Conservation (phyloP, 2,797 vertebrate species). For the Alcedo quadribrachys region DNA sequence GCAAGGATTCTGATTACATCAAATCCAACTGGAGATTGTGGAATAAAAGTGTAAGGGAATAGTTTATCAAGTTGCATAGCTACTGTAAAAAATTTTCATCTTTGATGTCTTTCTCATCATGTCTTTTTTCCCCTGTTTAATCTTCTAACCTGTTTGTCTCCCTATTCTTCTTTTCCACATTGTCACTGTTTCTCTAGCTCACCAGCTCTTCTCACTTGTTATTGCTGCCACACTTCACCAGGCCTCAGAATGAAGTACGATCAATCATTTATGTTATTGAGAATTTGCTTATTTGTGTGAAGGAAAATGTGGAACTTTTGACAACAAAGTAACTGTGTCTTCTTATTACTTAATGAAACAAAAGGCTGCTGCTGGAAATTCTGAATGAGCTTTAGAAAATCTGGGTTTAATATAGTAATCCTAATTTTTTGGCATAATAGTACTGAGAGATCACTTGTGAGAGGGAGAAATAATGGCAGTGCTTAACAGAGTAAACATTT, state of each 20-base stretch:
- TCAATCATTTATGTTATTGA: background rate
- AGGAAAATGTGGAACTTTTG: background rate
- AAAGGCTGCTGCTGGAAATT: background rate
- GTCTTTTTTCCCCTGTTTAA: background rate
- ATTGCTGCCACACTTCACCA: background rate
- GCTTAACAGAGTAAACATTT: background rate
- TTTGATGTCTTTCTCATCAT: background rate
- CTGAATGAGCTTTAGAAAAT: slow-evolving; percentile 8
- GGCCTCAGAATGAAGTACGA: background rate
- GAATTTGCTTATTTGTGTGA: background rate
- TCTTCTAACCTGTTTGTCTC: background rate
- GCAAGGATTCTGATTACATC: background rate
- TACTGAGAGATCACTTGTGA: background rate
- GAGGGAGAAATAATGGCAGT: background rate
- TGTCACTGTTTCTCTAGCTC: background rate
- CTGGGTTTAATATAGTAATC: background rate
- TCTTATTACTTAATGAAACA: background rate
- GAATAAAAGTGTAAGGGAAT: background rate
- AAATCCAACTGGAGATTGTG: background rate
- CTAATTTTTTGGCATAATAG: background rate
- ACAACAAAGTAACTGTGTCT: background rate
- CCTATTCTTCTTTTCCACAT: background rate
- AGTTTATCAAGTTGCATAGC: background rate
- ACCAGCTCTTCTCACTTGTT: background rate
- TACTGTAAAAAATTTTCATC: background rate